Evolutionary conservation across 2,888 invertebrate species (phyloP), one percentile per base, ranked within the genome.

Genomic region (Abrostola tripartita): DNA sequence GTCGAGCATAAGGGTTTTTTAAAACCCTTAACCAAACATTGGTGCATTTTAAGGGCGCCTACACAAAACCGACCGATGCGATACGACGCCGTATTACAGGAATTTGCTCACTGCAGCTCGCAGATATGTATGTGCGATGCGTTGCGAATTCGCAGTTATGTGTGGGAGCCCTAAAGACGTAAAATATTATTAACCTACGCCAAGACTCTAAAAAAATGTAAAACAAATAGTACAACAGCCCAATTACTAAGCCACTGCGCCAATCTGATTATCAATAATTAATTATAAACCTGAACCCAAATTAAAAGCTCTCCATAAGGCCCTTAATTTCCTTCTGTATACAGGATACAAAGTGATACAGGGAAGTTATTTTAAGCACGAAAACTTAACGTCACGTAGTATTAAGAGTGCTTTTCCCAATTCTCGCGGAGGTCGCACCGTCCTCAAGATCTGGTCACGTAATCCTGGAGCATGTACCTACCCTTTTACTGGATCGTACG

Each of bases 401-500:
- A 53, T 60, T 54, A 57, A 74, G 73, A 80, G 83, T 79, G 81
- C 78, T 79, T 77, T 81, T 69, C 76, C 76, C 81, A 79, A 78
- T 84, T 82, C 76, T 63, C 68, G 62, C n/a, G 64, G 70, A 76
- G 72, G 71, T 75, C 76, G 61, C 54, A 44, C 62, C 69, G 58
- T 68, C 62, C 66, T 60, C 64, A 58, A 57, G 65, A 73, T 71
- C 61, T 68, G 76, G 78, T 81, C 83, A 82, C 83, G 83, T 81
- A 82, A 53, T 66, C 55, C 41, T 55, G 56, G 56, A 52, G 40
- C 62, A 63, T 70, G 67, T 76, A 73, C 66, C 68, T 59, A 74
- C 72, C 79, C 75, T 74, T 71, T 74, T 70, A 67, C 79, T 71
- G 68, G 65, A 58, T 55, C 65, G 68, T 79, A 79, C 78, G 80